Evolutionary conservation across 23 tunicate genomes (phyloP).

Genomic region (Oikopleura dioica): DNA sequence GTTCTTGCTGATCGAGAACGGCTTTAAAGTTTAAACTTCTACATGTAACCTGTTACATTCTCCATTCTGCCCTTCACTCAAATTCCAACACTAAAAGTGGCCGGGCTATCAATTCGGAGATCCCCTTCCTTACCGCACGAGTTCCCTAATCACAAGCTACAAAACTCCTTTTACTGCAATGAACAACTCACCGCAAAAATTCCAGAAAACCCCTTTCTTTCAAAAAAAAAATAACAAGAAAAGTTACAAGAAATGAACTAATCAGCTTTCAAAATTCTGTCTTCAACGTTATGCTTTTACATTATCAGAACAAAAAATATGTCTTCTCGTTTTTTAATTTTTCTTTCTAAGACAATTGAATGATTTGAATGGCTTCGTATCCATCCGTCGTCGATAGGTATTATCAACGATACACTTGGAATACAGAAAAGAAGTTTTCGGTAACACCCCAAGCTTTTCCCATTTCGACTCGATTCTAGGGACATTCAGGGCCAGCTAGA

Average conservation of each 20-base stretch:
- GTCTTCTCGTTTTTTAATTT: background rate
- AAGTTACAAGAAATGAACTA: too few species aligned
- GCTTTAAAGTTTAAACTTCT: too few species aligned
- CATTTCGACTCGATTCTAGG: background rate
- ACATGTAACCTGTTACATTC: too few species aligned
- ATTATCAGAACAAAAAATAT: background rate
- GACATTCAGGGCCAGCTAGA: constrained; percentile 8
- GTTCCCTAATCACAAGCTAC: too few species aligned
- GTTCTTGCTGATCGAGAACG: constrained; percentile 11
- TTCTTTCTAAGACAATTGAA: background rate
- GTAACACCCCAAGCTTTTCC: background rate
- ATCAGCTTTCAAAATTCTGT: background rate
- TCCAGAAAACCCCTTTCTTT: too few species aligned
- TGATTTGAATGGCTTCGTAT: background rate
- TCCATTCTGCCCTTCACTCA: too few species aligned
- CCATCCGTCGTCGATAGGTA: constrained; percentile 8
- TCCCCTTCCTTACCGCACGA: too few species aligned
- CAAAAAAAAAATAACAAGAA: too few species aligned
- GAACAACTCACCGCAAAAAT: too few species aligned
- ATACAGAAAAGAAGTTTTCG: background rate
- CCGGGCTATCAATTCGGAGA: too few species aligned
- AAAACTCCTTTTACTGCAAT: too few species aligned
- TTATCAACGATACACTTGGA: constrained; percentile 13
- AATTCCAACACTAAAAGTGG: too few species aligned
- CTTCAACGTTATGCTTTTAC: background rate